Evolutionary conservation across 2,888 invertebrate genomes (phyloP).

Genomic region (Polydrusus tereticollis): DNA sequence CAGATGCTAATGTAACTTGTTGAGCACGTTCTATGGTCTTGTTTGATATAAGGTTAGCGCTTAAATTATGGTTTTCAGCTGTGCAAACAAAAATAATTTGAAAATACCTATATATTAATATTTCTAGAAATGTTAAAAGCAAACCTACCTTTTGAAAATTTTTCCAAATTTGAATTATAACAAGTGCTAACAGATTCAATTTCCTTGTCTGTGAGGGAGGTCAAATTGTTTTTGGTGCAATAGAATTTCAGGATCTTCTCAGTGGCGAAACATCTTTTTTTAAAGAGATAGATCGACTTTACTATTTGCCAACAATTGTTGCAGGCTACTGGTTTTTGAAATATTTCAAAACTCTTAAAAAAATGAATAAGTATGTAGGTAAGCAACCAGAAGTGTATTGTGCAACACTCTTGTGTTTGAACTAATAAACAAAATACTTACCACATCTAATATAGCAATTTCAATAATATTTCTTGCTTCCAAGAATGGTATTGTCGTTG

Average conservation of each 20-base stretch:
- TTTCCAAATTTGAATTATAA: conserved; percentile 11
- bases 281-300: conserved; percentile 15
- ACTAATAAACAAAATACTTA: conserved; percentile 9
- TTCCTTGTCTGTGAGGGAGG: not conserved
- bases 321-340: conserved; percentile 25
- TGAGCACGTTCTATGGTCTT: not conserved
- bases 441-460: conserved; percentile 1
- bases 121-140: not conserved
- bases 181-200: conserved; percentile 4
- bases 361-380: not conserved
- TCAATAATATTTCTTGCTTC: conserved; percentile 23
- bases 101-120: not conserved
- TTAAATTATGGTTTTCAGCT: not conserved
- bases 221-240: conserved; percentile 13
- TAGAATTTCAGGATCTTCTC: conserved; percentile 21
- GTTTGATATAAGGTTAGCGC: not conserved
- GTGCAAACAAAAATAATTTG: not conserved
- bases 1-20: not conserved
- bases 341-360: conserved; percentile 28
- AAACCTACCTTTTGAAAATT: not conserved
- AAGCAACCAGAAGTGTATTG: too few relatives aligned
- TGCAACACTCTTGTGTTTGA: not conserved
- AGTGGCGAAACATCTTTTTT: conserved; percentile 1
- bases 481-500: not conserved
- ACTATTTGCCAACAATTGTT: conserved; percentile 29